Evolutionary conservation across 1,140 invertebrate genomes (phyloP), one percentile per base, ranked within the genome.

Genomic region (Acromyrmex heyeri): DNA sequence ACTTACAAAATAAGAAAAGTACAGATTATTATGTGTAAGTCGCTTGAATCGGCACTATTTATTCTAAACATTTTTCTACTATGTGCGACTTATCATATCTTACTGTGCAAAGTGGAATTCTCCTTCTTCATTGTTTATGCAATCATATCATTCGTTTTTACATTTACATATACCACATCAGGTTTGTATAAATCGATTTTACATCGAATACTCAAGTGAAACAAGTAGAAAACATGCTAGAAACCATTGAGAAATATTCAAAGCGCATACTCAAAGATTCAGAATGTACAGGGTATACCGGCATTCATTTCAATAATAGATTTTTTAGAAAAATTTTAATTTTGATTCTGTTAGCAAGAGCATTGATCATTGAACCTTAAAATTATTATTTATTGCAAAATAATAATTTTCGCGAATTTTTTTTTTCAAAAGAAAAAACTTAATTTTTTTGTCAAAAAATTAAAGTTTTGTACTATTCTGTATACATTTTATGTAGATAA

Each of bases 131-230:
- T 85, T 65, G 21, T 27, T 88, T 77, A 48, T 79, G 12, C 27
- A 70, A 88, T 76, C 88, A 86, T 88, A 88, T 86, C 83, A 82
- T 21, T 70, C 27, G 61, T 38, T 88, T 77, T 69, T 53, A 27
- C 7, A 67, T 27, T 44, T 27, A 57, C 55, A 57, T 50, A 69
- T 18, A 55, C 7, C 72, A 57, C 38, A 16, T 7, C 53, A 77
- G 70, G 53, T 81, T 79, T 72, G 70, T 89, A 82, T 72, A 82
- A 82, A 76, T 59, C 75, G 18, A 86, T 81, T 86, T 88, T 89
- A 14, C 79, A 89, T 50, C 24, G 16, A 53, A 0, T n/a, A 21
- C n/a, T 21, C 30, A n/a, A 73, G n/a, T 16, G 12, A 30, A 44
- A 14, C 30, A 57, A 14, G 57, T 67, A 69, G 18, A 38, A 34